Evolutionary conservation across 2,888 invertebrate species (phyloP).

Genomic region (Abrostola tripartita): DNA sequence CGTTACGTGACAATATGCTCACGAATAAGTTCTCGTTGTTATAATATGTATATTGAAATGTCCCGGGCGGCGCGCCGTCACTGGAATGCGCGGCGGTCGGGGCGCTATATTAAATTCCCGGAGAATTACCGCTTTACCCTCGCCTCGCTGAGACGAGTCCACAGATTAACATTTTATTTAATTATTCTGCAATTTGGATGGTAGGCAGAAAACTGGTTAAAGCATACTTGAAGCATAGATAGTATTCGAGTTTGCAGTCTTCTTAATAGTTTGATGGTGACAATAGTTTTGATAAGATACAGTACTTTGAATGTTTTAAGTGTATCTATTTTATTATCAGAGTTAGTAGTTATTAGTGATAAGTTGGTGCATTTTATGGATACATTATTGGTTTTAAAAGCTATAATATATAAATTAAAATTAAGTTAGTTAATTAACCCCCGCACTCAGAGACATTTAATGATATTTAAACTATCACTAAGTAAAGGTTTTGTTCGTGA

Average conservation of each 20-base stretch:
- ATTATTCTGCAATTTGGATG: constrained; percentile 18
- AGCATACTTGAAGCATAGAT: not conserved
- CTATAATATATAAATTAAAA: too few relatives aligned
- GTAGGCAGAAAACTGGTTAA: constrained; percentile 8
- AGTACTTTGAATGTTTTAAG: too few relatives aligned
- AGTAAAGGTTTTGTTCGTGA: too few relatives aligned
- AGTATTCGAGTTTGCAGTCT: not conserved
- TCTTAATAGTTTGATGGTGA: not conserved
- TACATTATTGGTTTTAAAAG: too few relatives aligned
- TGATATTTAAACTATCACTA: too few relatives aligned
- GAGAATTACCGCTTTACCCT: constrained; percentile 55
- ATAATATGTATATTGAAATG: constrained; percentile 35
- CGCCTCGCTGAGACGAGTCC: constrained; percentile 38
- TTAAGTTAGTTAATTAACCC: too few relatives aligned
- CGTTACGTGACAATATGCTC: constrained; percentile 46
- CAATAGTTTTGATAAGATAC: too few relatives aligned
- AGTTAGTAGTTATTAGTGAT: too few relatives aligned
- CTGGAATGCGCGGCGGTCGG: constrained; percentile 61
- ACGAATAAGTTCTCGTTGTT: constrained; percentile 13
- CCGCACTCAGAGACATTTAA: too few relatives aligned
- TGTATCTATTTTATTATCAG: too few relatives aligned
- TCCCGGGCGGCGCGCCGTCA: constrained; percentile 23
- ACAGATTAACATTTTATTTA: constrained; percentile 53
- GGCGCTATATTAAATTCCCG: constrained; percentile 79
- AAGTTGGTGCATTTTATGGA: too few relatives aligned